phyloP scores from a whole-genome alignment of 2,888 invertebrate species.

The Calliphora vomitoria region DNA sequence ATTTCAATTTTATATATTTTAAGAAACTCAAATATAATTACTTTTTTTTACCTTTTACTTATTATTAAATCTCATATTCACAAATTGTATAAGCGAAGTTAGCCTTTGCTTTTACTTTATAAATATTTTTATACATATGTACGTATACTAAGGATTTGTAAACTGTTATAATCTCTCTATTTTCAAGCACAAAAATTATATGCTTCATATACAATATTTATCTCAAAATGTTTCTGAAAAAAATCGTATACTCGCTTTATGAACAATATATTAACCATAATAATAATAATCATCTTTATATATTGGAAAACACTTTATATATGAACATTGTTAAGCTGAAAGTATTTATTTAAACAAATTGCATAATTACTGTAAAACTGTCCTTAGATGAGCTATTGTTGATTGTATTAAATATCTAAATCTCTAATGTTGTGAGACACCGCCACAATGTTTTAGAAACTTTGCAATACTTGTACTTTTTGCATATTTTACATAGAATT shows the following conservation, averaged over 20 bases:
- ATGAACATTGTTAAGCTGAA: neutral
- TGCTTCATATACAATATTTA: neutral
- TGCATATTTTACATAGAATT: too few relatives aligned
- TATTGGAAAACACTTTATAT: neutral
- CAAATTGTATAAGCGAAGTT: neutral
- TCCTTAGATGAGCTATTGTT: too few relatives aligned
- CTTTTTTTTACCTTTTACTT: neutral
- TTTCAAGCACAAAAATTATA: conserved; percentile 11
- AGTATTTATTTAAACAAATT: neutral
- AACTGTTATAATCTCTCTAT: conserved; percentile 17
- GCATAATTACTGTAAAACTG: too few relatives aligned
- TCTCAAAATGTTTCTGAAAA: conserved; percentile 44
- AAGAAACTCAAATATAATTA: conserved; percentile 40
- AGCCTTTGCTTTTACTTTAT: neutral
- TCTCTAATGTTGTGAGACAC: too few relatives aligned
- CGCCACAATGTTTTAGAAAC: too few relatives aligned
- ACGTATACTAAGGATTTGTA: neutral
- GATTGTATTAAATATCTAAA: too few relatives aligned
- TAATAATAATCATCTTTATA: neutral
- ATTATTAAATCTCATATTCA: neutral
- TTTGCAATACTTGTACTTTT: too few relatives aligned
- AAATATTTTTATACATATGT: neutral
- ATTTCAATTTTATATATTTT: neutral
- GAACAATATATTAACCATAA: conserved; percentile 46
- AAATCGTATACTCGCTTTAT: conserved; percentile 62